Conservation (phyloP, 2,797 vertebrate genomes). For the Anguilla marmorata region DNA sequence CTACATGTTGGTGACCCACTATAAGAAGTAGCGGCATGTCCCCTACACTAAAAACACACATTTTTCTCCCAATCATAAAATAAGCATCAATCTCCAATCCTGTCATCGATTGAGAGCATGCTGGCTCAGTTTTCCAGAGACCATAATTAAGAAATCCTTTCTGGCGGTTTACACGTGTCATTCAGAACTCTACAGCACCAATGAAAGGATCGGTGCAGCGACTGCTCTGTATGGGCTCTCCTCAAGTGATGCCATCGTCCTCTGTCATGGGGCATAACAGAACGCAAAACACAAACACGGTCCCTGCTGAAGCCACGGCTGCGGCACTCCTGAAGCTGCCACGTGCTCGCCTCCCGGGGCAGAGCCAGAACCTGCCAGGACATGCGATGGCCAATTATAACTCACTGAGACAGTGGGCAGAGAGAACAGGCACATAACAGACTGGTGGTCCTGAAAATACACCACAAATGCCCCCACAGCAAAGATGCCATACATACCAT, state of each 20-base stretch:
- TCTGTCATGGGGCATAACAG: slow-evolving; percentile 4
- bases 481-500: too few species aligned
- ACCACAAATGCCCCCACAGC: neutral
- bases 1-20: too few species aligned
- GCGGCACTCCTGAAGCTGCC: slow-evolving; percentile 16
- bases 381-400: neutral
- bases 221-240: slow-evolving; percentile 16
- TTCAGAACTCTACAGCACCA: slow-evolving; percentile 43
- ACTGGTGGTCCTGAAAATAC: neutral
- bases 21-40: neutral
- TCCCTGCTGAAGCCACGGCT: slow-evolving; percentile 27
- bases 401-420: neutral
- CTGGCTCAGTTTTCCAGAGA: neutral
- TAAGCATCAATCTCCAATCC: slow-evolving; percentile 1
- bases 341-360: neutral
- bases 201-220: slow-evolving; percentile 37
- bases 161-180: slow-evolving; percentile 43
- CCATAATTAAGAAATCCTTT: slow-evolving; percentile 44
- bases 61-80: slow-evolving; percentile 4
- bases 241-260: slow-evolving; percentile 26
- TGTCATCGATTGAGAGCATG: neutral
- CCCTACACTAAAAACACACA: neutral
- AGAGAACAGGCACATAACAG: neutral
- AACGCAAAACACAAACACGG: slow-evolving; percentile 34
- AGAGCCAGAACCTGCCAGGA: neutral